These are phyloP conservation scores for Strongylocentrotus purpuratus DNA, from an alignment of 35 echinoderm and acorn worm species.

Conservation along the genomic window DNA sequence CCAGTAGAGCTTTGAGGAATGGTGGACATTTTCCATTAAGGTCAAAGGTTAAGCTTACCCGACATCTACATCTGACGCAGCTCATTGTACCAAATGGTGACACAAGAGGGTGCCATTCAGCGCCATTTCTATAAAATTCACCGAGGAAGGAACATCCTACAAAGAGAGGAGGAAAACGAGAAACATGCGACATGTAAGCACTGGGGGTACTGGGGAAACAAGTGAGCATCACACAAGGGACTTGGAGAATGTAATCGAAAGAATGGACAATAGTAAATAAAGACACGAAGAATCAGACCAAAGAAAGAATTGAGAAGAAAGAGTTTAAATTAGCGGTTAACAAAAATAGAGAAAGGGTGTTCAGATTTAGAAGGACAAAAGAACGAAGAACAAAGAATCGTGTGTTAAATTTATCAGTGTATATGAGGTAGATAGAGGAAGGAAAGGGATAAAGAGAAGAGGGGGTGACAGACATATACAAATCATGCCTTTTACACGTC, in stretches of 20 bases:
- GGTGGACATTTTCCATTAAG: background rate
- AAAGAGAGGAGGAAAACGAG: conserved; percentile 6
- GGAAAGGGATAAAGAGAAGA: background rate
- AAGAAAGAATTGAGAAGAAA: background rate
- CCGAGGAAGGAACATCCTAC: conserved; percentile 79
- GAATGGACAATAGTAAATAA: no score
- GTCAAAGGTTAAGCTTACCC: conserved; percentile 67
- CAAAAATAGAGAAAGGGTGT: no score
- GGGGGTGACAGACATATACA: background rate
- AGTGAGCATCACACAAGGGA: background rate
- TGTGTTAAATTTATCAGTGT: no score
- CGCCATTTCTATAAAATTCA: conserved; percentile 80
- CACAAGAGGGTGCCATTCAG: conserved; percentile 81
- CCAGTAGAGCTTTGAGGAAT: background rate
- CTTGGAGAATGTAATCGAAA: background rate
- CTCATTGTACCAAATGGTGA: conserved; percentile 72
- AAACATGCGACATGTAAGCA: conserved; percentile 13
- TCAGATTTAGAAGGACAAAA: no score
- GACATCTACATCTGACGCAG: conserved; percentile 84
- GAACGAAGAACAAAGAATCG: no score
- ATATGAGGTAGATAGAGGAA: no score
- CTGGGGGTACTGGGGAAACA: background rate
- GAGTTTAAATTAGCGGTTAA: no score
- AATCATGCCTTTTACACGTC: background rate
- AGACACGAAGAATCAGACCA: background rate